phyloP scores from a whole-genome alignment of 1,140 invertebrate species.

The Teleogryllus occipitalis region DNA sequence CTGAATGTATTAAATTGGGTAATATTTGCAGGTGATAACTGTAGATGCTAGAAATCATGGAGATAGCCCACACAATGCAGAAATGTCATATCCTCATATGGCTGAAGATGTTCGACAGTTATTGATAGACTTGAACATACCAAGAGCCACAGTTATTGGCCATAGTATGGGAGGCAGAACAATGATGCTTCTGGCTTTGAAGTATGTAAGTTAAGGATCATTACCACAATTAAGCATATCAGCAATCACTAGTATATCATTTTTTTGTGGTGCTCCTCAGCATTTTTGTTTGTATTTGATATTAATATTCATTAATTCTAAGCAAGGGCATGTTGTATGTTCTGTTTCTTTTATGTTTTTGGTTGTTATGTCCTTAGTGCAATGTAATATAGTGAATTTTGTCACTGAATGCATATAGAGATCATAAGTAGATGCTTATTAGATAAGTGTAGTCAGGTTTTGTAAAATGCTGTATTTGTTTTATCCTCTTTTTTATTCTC shows the following conservation, averaged over 20 bases:
- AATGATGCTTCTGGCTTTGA: constrained; percentile 69
- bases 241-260: background rate
- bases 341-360: too few species aligned
- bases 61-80: constrained; percentile 66
- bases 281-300: background rate
- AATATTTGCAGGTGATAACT: constrained; percentile 51
- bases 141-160: constrained; percentile 62
- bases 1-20: background rate
- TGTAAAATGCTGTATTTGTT: background rate
- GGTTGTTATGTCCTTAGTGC: too few species aligned
- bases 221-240: background rate
- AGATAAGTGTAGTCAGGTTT: background rate
- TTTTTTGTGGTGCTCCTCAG: background rate
- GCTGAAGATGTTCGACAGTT: constrained; percentile 61
- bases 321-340: too few species aligned
- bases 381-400: too few species aligned
- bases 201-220: constrained; percentile 39
- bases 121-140: constrained; percentile 49
- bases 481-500: background rate
- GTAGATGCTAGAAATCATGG: constrained; percentile 89
- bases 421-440: too few species aligned
- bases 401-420: too few species aligned
- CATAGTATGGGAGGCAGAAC: constrained; percentile 87
- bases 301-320: background rate
- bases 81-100: constrained; percentile 63